A percentile compares a stretch with the other conserved stretches of the same genome.
Conservation (phyloP, 2,888 invertebrate genomes). For the Aquatica leii region DNA sequence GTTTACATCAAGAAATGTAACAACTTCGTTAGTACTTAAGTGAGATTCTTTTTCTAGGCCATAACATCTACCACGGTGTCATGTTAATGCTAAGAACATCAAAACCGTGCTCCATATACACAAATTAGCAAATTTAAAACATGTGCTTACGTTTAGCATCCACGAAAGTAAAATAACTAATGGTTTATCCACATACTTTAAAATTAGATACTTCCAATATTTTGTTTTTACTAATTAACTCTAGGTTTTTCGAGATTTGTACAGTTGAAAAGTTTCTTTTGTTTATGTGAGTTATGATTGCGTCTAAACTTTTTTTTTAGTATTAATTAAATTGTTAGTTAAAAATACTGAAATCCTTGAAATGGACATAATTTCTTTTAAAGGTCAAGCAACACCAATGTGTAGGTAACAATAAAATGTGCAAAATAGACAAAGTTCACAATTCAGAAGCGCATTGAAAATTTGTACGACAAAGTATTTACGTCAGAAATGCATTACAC, state of each 20-base stretch:
- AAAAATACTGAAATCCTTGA: background rate
- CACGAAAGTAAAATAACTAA: slow-evolving; percentile 84
- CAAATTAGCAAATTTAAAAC: slow-evolving; percentile 81
- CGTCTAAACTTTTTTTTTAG: background rate
- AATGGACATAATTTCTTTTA: background rate
- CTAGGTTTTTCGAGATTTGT: slow-evolving; percentile 57
- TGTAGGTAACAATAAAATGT: no score
- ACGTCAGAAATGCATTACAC: no score
- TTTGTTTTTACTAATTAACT: slow-evolving; percentile 55
- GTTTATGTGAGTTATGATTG: background rate
- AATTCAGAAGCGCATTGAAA: no score
- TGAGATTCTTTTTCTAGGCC: slow-evolving; percentile 86
- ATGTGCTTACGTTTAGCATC: slow-evolving; percentile 85
- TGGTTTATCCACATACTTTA: slow-evolving; percentile 72
- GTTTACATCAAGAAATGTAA: slow-evolving; percentile 77
- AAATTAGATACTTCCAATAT: slow-evolving; percentile 50
- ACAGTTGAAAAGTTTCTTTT: slow-evolving; percentile 47
- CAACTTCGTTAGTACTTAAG: slow-evolving; percentile 73
- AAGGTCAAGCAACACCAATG: no score
- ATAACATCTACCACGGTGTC: slow-evolving; percentile 85
- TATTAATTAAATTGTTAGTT: background rate
- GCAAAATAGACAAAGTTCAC: no score
- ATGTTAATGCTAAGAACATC: slow-evolving; percentile 83
- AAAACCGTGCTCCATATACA: slow-evolving; percentile 86
- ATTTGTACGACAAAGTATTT: no score